Conservation (phyloP, 2,888 invertebrate species). For the Heliconius aoede region DNA sequence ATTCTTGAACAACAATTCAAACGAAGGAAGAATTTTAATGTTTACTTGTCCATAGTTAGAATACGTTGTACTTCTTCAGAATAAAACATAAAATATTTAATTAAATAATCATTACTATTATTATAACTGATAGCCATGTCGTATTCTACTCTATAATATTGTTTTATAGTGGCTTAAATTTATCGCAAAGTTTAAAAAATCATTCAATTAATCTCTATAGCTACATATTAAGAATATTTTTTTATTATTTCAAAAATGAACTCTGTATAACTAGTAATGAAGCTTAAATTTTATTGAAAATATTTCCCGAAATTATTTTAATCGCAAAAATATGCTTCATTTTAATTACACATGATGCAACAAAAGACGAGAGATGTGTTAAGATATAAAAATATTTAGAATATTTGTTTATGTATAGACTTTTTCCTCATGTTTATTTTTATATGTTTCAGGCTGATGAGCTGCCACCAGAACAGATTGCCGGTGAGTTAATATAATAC, state of each 20-base stretch:
- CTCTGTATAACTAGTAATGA: no score
- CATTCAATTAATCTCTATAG: not conserved
- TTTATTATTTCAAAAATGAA: not conserved
- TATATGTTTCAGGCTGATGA: constrained; percentile 90
- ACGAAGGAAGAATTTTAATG: no score
- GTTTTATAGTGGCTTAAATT: not conserved
- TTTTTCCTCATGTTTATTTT: constrained; percentile 23
- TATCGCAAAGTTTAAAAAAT: not conserved
- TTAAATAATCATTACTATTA: not conserved
- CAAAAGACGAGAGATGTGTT: no score
- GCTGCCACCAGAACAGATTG: constrained; percentile 95
- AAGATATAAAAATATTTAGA: not conserved
- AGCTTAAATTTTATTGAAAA: no score
- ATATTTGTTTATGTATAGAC: no score
- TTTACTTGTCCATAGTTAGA: no score
- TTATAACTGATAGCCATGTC: not conserved
- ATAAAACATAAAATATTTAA: no score
- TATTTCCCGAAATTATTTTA: no score
- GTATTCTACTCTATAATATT: not conserved
- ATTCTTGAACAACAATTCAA: no score
- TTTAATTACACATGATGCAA: no score
- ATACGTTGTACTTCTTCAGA: no score
- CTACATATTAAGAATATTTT: not conserved
- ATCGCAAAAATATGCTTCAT: no score
- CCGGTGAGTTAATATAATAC: constrained; percentile 87